A percentile compares a stretch with the other conserved stretches of the same genome.
Evolutionary conservation across 2,113 vertebrate species (phyloP).

Genomic region (Rhodinocichla rosea): DNA sequence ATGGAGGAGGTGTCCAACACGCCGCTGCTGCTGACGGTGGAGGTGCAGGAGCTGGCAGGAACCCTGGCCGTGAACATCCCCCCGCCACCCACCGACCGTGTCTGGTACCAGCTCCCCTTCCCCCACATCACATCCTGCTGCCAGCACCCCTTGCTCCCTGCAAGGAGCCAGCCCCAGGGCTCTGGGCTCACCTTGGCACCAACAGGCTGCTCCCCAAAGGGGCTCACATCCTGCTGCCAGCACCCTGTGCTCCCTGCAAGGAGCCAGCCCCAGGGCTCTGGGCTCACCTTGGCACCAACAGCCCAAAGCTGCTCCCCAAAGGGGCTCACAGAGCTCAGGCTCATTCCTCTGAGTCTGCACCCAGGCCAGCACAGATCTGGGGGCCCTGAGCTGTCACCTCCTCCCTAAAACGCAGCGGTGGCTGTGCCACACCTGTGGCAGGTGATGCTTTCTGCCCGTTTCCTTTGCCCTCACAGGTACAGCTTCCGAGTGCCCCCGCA

Average conservation of each 20-base stretch:
- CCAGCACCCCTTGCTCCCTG: neutral
- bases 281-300: neutral
- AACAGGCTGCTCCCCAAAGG: neutral
- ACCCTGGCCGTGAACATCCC: slow-evolving; percentile 83
- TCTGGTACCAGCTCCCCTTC: slow-evolving; percentile 76
- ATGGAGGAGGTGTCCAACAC: slow-evolving; percentile 91
- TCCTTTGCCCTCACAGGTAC: slow-evolving; percentile 72
- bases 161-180: neutral
- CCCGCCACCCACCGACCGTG: slow-evolving; percentile 83
- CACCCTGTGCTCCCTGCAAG: neutral
- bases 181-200: neutral
- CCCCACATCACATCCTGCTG: neutral
- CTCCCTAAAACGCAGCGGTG: neutral
- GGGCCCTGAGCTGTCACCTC: neutral
- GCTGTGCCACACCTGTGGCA: fast-evolving
- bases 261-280: neutral
- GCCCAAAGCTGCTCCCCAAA: no score
- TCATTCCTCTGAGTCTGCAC: neutral
- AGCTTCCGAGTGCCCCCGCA: slow-evolving; percentile 84
- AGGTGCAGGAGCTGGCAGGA: slow-evolving; percentile 85
- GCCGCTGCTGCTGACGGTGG: slow-evolving; percentile 83
- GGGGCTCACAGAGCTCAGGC: neutral
- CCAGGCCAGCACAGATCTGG: neutral
- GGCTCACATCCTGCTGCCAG: neutral
- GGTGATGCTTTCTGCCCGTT: neutral